Evolutionary conservation across 2,888 invertebrate genomes (phyloP), one percentile per base, ranked within the genome.

Genomic region (Gerosis bhagava): DNA sequence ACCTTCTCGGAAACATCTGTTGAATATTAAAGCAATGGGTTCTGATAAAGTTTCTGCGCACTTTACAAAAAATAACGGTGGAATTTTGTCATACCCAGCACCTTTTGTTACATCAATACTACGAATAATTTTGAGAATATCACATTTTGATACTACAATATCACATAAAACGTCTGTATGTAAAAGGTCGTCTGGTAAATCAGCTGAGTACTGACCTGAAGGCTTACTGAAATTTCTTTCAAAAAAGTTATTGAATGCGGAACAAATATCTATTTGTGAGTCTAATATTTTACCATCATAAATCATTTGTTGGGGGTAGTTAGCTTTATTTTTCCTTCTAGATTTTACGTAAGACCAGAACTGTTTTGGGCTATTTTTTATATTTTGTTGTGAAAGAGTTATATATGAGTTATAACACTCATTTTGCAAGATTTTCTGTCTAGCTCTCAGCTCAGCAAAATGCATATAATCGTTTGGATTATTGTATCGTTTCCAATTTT

Each of bases 151-250:
- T 1, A 34, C 34, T 3, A 21, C 3, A 10, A 34, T 34, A 3
- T 34, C 34, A 34, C 11, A 6, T 3, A 34, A 11, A 12, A 15
- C 17, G 2, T 17, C 10, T 17, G 17, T 12, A 6, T 21, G 1
- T 2, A 3, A 12, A n/a, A n/a, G n/a, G n/a, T n/a, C n/a, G n/a
- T n/a, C n/a, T 2, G 32, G 40, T n/a, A 50, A 31, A 10, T 16
- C 11, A 7, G 36, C 28, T 4, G 51, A 19, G 21, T 56, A 53
- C 3, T 13, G 53, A 5, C 10, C 3, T 1, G 17, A 12, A 0
- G 36, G 24, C 15, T 36, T 24, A 15, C 5, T 24, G 10, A 36
- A 36, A n/a, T 36, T 36, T 24, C 3, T 36, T 25, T 36, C 15
- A 16, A 36, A 36, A 10, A 36, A 36, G 0, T 12, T 13, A 24